phyloP scores from a whole-genome alignment of 2,797 vertebrate genomes.

The Sternotherus odoratus region DNA sequence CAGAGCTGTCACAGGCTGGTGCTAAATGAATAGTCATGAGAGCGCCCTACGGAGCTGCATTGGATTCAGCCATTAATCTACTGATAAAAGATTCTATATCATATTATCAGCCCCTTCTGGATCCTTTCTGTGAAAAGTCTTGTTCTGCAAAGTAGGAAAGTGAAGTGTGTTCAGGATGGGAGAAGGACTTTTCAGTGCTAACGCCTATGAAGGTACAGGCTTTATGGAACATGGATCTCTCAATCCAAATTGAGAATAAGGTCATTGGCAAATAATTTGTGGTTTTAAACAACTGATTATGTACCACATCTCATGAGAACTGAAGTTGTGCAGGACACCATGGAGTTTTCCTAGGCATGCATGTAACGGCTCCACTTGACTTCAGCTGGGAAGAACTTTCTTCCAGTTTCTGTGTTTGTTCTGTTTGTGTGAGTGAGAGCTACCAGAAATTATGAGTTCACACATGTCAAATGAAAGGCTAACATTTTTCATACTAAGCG shows the following conservation, averaged over 20 bases:
- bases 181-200: background rate
- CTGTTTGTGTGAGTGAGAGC: conserved; percentile 33
- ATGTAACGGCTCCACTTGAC: background rate
- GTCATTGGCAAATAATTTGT: background rate
- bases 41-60: background rate
- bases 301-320: background rate
- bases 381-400: background rate
- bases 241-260: background rate
- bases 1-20: background rate
- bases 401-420: conserved; percentile 30
- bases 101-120: background rate
- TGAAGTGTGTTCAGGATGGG: background rate
- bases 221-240: background rate
- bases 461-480: conserved; percentile 46
- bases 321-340: background rate
- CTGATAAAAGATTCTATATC: background rate
- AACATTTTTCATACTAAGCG: conserved; percentile 41
- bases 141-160: background rate
- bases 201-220: background rate
- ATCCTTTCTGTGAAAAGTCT: background rate
- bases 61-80: background rate
- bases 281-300: background rate
- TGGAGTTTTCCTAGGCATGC: background rate
- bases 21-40: background rate
- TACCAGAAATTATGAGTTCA: conserved; percentile 59